Evolutionary conservation across 2,113 vertebrate species (phyloP).

Genomic region (Fulmarus glacialis): DNA sequence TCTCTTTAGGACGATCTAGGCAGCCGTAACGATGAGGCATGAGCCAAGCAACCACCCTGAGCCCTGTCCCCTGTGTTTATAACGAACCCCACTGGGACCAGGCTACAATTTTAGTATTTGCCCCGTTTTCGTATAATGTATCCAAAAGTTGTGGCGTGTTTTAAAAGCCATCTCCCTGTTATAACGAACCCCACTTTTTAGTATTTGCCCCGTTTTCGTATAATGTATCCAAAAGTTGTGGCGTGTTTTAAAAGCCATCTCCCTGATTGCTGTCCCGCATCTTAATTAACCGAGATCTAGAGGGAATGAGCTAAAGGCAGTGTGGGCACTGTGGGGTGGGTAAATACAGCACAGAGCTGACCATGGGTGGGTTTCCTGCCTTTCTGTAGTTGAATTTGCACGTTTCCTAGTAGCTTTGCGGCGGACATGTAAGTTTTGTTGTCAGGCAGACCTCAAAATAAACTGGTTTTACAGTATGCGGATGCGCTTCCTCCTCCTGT

Average conservation of each 20-base stretch:
- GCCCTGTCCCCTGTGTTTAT: background rate
- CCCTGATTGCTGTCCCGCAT: background rate
- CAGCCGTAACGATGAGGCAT: background rate
- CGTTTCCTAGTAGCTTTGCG: background rate
- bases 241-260: background rate
- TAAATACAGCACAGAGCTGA: background rate
- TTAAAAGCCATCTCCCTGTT: background rate
- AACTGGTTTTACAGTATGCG: background rate
- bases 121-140: background rate
- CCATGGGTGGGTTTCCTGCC: background rate
- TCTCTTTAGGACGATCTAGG: background rate
- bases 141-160: background rate
- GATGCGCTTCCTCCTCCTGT: constrained; percentile 1
- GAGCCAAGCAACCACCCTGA: background rate
- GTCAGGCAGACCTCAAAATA: constrained; percentile 25
- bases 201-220: background rate
- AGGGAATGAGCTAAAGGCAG: background rate
- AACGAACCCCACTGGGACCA: accelerated
- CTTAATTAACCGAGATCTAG: background rate
- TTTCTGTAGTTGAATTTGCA: background rate
- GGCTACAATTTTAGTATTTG: background rate
- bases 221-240: background rate
- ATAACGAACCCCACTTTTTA: accelerated
- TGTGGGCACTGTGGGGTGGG: background rate
- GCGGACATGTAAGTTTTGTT: background rate